phyloP scores from a whole-genome alignment of 2,888 invertebrate species.

The Imbricaverruca yamaguchii region DNA sequence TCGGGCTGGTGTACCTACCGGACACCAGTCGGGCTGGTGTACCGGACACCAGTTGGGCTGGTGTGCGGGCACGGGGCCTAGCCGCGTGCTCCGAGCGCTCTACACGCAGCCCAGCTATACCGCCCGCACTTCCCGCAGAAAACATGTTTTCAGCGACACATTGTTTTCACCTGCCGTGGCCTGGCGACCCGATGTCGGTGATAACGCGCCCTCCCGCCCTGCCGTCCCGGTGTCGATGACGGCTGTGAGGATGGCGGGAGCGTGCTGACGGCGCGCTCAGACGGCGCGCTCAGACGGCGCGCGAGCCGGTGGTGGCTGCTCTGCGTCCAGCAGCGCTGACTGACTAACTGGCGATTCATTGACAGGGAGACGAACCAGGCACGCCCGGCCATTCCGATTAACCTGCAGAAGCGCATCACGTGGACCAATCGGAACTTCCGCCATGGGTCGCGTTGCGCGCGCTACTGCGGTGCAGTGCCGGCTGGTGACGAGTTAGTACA shows the following conservation, averaged over 20 bases:
- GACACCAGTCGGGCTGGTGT: background rate
- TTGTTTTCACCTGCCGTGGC: background rate
- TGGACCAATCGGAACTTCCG: no score
- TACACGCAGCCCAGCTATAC: background rate
- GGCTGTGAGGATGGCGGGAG: background rate
- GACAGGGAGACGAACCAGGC: no score
- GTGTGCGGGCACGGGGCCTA: background rate
- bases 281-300: no score
- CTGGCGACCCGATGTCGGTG: background rate
- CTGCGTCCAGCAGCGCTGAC: background rate
- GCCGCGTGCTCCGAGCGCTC: background rate
- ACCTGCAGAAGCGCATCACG: no score
- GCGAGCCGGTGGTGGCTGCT: background rate
- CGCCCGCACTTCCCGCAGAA: background rate
- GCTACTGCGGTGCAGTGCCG: no score
- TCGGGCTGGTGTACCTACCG: background rate
- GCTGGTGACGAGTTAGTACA: no score
- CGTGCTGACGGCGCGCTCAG: no score
- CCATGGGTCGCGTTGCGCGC: no score
- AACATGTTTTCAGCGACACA: background rate
- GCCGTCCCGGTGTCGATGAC: background rate
- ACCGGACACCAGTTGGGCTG: background rate
- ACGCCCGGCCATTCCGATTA: no score
- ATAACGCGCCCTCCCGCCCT: background rate
- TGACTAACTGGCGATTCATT: background rate